A percentile compares a stretch with the other conserved stretches of the same genome.
Evolutionary conservation across 1,140 invertebrate species (phyloP).

Genomic region (Drosophila takahashii): DNA sequence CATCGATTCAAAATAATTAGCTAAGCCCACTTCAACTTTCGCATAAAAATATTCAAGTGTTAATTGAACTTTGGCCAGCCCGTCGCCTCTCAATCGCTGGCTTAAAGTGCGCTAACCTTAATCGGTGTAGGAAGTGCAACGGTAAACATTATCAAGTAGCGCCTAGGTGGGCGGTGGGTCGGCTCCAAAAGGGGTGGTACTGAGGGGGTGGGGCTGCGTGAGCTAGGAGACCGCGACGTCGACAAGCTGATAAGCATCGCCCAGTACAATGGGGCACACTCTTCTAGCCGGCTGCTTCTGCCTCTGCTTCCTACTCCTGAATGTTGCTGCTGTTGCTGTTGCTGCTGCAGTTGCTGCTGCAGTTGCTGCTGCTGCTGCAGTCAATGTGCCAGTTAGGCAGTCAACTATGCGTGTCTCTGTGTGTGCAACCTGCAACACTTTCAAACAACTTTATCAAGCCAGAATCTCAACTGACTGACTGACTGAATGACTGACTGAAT

Average conservation of each 20-base stretch:
- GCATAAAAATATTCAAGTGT: not conserved
- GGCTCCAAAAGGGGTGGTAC: constrained; percentile 2
- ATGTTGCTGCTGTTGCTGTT: constrained; percentile 14
- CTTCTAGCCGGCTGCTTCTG: constrained; percentile 15
- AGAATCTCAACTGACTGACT: constrained; percentile 60
- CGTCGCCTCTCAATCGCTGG: constrained; percentile 15
- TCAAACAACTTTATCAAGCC: constrained; percentile 79
- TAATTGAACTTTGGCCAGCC: constrained; percentile 41
- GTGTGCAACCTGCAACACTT: constrained; percentile 71
- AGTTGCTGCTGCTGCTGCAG: constrained; percentile 27
- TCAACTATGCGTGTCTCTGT: constrained; percentile 64
- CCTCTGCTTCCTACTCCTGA: constrained; percentile 18
- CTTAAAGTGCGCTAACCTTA: constrained; percentile 46
- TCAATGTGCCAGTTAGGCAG: constrained; percentile 73
- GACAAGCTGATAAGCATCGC: constrained; percentile 74
- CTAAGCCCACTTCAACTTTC: not conserved
- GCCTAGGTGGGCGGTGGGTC: constrained; percentile 10
- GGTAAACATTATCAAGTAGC: constrained; percentile 70
- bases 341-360: constrained; percentile 3
- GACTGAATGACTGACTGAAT: constrained; percentile 49
- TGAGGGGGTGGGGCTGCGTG: constrained; percentile 52
- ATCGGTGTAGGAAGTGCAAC: constrained; percentile 71
- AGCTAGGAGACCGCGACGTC: constrained; percentile 58
- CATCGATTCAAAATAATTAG: too few species aligned
- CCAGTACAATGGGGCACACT: constrained; percentile 60